Conservation (phyloP, 2,113 vertebrate species). For the Lonchura striata region DNA sequence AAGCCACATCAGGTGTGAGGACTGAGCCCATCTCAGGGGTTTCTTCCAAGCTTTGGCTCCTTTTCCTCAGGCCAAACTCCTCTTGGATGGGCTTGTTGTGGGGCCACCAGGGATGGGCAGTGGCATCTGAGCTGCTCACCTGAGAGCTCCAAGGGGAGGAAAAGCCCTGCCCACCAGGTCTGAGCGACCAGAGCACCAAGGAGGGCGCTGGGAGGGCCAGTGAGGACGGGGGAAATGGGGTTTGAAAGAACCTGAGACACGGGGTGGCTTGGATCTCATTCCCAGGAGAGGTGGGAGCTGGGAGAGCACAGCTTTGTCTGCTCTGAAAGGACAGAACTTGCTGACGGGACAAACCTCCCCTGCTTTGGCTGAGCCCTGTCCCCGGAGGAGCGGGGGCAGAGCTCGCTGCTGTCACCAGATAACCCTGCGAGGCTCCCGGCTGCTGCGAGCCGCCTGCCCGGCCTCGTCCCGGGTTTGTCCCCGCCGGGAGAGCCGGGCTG, state of each 20-base stretch:
- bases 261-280: background rate
- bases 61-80: background rate
- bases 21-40: background rate
- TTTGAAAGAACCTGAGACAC: background rate
- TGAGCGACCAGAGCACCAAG: background rate
- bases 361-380: background rate
- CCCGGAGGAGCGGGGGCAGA: background rate
- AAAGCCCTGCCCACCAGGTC: background rate
- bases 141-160: background rate
- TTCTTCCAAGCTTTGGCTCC: background rate
- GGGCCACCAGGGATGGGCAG: background rate
- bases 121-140: background rate
- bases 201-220: background rate
- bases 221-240: rapidly evolving
- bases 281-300: background rate
- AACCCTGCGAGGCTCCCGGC: background rate
- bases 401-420: background rate
- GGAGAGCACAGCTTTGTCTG: background rate
- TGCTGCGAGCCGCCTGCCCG: background rate
- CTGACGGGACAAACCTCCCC: background rate
- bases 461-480: background rate
- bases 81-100: rapidly evolving
- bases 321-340: background rate
- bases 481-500: background rate
- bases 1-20: rapidly evolving